A percentile compares a stretch with the other conserved stretches of the same genome.
phyloP scores from a whole-genome alignment of 1,140 invertebrate genomes.

The Neodiprion pinetum region DNA sequence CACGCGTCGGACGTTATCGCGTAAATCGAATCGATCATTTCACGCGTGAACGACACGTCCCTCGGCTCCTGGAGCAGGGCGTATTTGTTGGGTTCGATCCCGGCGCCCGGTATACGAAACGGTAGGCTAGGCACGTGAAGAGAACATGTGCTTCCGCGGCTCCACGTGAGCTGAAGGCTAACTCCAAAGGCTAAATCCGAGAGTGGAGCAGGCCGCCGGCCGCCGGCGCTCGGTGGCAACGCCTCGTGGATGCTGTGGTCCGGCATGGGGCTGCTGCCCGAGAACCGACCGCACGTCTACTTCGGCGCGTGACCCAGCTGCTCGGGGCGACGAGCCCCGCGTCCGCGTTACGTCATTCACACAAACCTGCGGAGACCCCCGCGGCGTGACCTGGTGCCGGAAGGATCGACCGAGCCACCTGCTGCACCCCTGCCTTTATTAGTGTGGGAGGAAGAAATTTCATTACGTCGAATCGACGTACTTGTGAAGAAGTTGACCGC shows the following conservation, averaged over 20 bases:
- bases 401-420: neutral
- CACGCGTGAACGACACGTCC: neutral
- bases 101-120: neutral
- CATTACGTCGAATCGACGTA: too few species aligned
- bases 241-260: conserved; percentile 20
- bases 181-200: neutral
- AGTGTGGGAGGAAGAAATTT: too few species aligned
- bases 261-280: conserved; percentile 11
- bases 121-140: neutral
- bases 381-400: too few species aligned
- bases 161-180: conserved; percentile 11
- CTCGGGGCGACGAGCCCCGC: conserved; percentile 25
- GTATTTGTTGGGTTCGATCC: neutral
- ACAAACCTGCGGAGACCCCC: too few species aligned
- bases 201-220: neutral
- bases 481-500: too few species aligned
- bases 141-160: neutral
- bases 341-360: conserved; percentile 1
- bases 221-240: conserved; percentile 8
- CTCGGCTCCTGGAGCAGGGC: neutral
- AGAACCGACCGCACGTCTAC: conserved; percentile 12
- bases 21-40: neutral
- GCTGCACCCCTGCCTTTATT: neutral
- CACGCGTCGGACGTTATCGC: neutral
- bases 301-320: conserved; percentile 55